These are phyloP conservation scores for Callithrix jacchus DNA, from an alignment of 2,113 vertebrate genomes.

Conservation along the genomic window DNA sequence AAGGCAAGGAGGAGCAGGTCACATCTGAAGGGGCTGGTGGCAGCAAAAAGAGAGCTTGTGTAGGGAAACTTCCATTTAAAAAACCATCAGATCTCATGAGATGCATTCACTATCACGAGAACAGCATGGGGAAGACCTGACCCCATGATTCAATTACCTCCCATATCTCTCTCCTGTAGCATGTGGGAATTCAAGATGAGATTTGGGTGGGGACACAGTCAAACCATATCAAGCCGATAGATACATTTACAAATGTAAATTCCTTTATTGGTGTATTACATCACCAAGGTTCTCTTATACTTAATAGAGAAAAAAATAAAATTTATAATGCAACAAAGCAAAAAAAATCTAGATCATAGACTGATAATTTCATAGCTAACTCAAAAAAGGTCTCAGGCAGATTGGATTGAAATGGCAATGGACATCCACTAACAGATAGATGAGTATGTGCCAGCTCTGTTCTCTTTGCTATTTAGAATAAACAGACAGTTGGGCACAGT, in stretches of 20 bases:
- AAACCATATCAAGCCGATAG: not conserved
- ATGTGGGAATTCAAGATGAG: too few relatives aligned
- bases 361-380: not conserved
- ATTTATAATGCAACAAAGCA: not conserved
- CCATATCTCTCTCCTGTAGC: too few relatives aligned
- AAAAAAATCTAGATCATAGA: not conserved
- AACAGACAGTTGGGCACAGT: not conserved
- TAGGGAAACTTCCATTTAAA: too few relatives aligned
- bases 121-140: too few relatives aligned
- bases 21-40: too few relatives aligned
- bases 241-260: not conserved
- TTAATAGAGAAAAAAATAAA: constrained; percentile 18
- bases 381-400: not conserved
- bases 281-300: not conserved
- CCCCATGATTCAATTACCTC: too few relatives aligned
- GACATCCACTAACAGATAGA: not conserved
- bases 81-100: too few relatives aligned
- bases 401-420: fast-evolving
- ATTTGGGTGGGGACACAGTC: too few relatives aligned
- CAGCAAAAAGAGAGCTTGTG: too few relatives aligned
- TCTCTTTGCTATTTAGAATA: not conserved
- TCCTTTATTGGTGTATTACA: not conserved
- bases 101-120: too few relatives aligned
- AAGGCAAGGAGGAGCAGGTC: too few relatives aligned
- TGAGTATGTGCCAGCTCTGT: not conserved